Evolutionary conservation across 2,797 vertebrate species (phyloP).

Genomic region (Pelodytes ibericus): DNA sequence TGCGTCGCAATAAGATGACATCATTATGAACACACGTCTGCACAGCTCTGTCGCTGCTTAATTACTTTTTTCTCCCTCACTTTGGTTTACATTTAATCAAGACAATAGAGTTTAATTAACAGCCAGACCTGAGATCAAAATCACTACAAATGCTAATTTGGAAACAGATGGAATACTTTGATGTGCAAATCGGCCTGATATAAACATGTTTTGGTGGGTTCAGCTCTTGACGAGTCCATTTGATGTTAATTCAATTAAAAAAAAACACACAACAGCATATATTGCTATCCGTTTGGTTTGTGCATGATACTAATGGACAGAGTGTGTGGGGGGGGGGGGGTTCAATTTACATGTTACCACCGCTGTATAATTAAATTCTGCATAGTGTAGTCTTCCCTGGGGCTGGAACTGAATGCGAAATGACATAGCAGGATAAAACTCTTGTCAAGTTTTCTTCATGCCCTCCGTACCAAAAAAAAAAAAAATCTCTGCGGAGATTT

Average conservation of each 20-base stretch:
- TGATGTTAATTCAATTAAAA: conserved; percentile 12
- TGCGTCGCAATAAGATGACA: too few relatives aligned
- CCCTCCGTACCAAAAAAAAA: too few relatives aligned
- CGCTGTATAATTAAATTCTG: conserved; percentile 21
- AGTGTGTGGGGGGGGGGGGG: not conserved
- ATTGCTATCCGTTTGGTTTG: not conserved
- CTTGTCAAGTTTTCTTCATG: not conserved
- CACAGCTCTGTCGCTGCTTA: too few relatives aligned
- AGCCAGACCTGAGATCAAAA: too few relatives aligned
- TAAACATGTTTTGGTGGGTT: not conserved
- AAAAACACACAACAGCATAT: not conserved
- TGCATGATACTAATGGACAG: not conserved
- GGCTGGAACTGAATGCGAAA: conserved; percentile 20
- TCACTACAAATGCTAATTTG: too few relatives aligned
- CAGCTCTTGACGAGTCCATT: not conserved
- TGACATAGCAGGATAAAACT: conserved; percentile 24
- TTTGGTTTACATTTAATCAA: too few relatives aligned
- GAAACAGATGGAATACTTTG: not conserved
- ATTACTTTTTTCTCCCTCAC: too few relatives aligned
- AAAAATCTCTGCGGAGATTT: conserved; percentile 33
- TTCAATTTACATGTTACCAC: conserved; percentile 20
- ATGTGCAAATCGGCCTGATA: not conserved
- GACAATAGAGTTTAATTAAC: too few relatives aligned
- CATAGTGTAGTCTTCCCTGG: not conserved
- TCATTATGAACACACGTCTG: too few relatives aligned